phyloP scores from a whole-genome alignment of 1,140 invertebrate genomes.

The Agrypnia vestita region DNA sequence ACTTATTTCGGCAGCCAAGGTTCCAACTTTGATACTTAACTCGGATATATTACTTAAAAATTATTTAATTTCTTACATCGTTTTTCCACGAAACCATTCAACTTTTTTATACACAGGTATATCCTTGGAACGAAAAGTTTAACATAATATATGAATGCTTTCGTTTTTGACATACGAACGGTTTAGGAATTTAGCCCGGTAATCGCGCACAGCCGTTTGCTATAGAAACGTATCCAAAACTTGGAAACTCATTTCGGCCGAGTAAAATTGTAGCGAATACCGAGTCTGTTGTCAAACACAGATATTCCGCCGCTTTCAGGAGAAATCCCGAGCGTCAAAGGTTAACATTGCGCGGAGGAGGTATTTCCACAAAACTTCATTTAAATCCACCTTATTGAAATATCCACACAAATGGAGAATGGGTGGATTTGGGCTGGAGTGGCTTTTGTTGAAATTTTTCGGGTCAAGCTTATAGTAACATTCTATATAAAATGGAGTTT shows the following conservation, averaged over 20 bases:
- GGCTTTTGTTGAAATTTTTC: conserved; percentile 25
- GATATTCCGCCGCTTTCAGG: conserved; percentile 21
- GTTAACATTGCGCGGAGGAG: conserved; percentile 45
- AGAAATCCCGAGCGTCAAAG: conserved; percentile 24
- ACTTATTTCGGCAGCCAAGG: too few species aligned
- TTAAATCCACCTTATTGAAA: conserved; percentile 55
- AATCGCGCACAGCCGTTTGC: conserved; percentile 20
- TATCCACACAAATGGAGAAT: conserved; percentile 29
- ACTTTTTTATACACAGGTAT: conserved; percentile 1
- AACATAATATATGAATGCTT: conserved; percentile 20
- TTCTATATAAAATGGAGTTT: too few species aligned
- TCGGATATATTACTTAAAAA: too few species aligned
- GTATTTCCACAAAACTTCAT: conserved; percentile 56
- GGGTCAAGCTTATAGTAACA: background rate
- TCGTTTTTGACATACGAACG: conserved; percentile 43
- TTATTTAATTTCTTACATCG: too few species aligned
- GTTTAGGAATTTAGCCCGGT: conserved; percentile 25
- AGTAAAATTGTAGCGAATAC: conserved; percentile 57
- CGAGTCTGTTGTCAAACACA: conserved; percentile 57
- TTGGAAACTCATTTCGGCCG: conserved; percentile 58
- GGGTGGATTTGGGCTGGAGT: conserved; percentile 3
- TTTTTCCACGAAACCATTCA: background rate
- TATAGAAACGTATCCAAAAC: conserved; percentile 53
- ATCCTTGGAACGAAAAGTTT: conserved; percentile 10
- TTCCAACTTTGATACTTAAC: too few species aligned